A percentile compares a stretch with the other conserved stretches of the same genome.
Evolutionary conservation across 2,888 invertebrate species (phyloP).

Genomic region (Leptopilina drosophilae): DNA sequence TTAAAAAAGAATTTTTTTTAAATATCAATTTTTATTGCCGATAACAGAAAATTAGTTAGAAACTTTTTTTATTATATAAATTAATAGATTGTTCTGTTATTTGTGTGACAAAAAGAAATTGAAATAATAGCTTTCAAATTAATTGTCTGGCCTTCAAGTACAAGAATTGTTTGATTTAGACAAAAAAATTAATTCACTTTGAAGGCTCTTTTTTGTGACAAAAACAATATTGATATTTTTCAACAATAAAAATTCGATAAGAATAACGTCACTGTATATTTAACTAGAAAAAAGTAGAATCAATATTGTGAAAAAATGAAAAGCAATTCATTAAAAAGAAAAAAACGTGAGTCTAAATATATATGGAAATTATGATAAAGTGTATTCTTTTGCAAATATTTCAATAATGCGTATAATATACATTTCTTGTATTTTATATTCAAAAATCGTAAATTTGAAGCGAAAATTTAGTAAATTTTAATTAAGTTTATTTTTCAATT

Average conservation of each 20-base stretch:
- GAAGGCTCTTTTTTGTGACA: neutral
- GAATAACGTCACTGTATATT: neutral
- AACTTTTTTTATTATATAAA: neutral
- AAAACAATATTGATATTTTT: neutral
- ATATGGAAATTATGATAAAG: neutral
- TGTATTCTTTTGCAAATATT: neutral
- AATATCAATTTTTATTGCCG: too few relatives aligned
- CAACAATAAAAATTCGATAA: neutral
- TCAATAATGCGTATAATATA: too few relatives aligned
- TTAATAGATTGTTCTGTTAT: neutral
- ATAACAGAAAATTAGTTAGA: too few relatives aligned
- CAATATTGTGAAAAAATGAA: neutral
- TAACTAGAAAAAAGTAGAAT: neutral
- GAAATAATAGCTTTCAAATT: neutral
- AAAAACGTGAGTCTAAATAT: neutral
- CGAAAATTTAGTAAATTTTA: too few relatives aligned
- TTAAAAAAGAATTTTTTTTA: too few relatives aligned
- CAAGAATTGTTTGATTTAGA: neutral
- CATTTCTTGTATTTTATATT: too few relatives aligned
- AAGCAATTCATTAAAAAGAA: neutral
- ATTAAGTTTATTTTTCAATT: too few relatives aligned
- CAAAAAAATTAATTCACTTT: slow-evolving; percentile 7
- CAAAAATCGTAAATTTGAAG: too few relatives aligned
- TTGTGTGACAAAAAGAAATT: neutral
- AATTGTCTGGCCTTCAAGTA: neutral